Evolutionary conservation across 2,888 invertebrate genomes (phyloP), one percentile per base, ranked within the genome.

Genomic region (Eupithecia insigniata): DNA sequence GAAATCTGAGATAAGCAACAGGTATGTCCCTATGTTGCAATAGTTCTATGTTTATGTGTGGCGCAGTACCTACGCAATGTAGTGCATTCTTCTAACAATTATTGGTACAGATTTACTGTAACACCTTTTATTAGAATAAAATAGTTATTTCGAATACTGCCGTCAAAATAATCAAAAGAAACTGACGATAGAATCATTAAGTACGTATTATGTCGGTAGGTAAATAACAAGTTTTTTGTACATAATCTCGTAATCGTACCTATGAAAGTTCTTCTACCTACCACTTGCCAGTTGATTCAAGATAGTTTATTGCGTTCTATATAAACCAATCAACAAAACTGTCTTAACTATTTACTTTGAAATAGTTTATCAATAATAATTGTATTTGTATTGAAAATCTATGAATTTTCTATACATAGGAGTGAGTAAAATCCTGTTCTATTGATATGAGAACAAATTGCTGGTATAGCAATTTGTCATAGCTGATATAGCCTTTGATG

Each of bases 1-100:
- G 88, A 83, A 87, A 86, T 85, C 76, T 76, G 85, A 85, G 79
- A 65, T 72, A 72, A 70, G 74, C 80, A 80, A 80, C 79, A 80
- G 78, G 80, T 83, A 64, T n/a, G 32, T n/a, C 8, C 34, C 14
- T 64, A 80, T 75, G 79, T 79, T 81, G 76, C 80, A 81, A 82
- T 73, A 74, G 72, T 70, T 65, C 69, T 73, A 73, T 78, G 76
- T 75, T 76, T 78, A 77, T 76, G 74, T 79, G 72, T 78, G 78
- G 76, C 77, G 73, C 70, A 75, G 76, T 79, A 76, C 61, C 30
- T 62, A 62, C 62, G 60, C 60, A 60, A 64, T 75, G 74, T 72
- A 74, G 43, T 78, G 72, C 76, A 75, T 72, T 65, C 66, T 72
- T 70, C 67, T 58, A 67, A 68, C 72, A 67, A 66, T 70, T 75